Evolutionary conservation across 2,113 vertebrate species (phyloP).

Genomic region (Acrocephalus arundinaceus): DNA sequence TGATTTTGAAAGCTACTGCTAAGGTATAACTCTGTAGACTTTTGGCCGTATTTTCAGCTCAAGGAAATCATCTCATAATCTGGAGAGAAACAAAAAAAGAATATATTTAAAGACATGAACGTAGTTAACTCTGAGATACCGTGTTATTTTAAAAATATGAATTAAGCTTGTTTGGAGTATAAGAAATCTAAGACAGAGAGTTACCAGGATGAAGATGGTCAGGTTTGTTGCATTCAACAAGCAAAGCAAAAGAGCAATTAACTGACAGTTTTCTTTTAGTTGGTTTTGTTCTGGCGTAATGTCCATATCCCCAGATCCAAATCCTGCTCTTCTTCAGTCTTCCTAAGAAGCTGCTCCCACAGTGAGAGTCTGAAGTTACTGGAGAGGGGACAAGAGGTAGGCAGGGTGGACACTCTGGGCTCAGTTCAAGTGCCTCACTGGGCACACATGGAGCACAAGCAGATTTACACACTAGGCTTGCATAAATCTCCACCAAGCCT

Average conservation of each 20-base stretch:
- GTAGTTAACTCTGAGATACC: not conserved
- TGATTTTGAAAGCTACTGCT: not conserved
- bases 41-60: not conserved
- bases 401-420: not conserved
- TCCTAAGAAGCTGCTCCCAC: not conserved
- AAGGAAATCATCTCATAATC: not conserved
- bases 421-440: not conserved
- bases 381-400: accelerated
- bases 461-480: not conserved
- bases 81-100: not conserved
- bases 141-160: not conserved
- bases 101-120: not conserved
- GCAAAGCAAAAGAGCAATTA: not conserved
- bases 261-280: not conserved
- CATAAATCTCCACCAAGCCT: not conserved
- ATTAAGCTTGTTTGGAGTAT: not conserved
- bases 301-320: not conserved
- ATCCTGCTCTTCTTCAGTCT: not conserved
- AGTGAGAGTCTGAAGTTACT: not conserved
- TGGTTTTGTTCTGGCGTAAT: accelerated
- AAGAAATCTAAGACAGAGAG: not conserved
- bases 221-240: not conserved
- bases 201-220: not conserved
- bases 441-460: accelerated
- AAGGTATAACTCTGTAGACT: not conserved